Base-by-base conservation (phyloP, 2,113 vertebrate genomes). In the Cyprinodon variegatus region DNA sequence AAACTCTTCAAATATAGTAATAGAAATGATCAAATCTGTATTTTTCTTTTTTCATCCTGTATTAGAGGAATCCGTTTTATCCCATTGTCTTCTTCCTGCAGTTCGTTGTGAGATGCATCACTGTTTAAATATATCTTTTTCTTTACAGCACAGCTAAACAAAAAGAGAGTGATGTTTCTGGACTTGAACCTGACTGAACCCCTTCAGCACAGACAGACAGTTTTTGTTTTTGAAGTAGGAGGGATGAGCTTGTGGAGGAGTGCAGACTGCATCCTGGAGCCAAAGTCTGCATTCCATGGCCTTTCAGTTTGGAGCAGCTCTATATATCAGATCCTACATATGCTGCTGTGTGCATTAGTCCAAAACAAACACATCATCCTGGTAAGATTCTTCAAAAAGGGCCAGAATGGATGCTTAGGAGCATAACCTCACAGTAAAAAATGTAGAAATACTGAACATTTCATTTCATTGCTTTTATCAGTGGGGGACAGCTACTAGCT, bases 291-390 rank as follows among this genome's bases (percentile, higher is more conserved):
- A 88, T 89, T 88, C 90, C 89, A 57, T 67, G 0, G 77, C 79
- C 73, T 74, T 66, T 78, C 82, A 81, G 11, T 60, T 43, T 46
- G 68, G 93, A 93, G 94, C 77, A 81, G 89, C 87, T 95, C 94
- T 90, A 96, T 96, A 85, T 90, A 84, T 83, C 90, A 90, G 92
- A 93, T 90, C 88, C 82, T 82, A 82, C 92, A 89, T 87, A 71
- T 22, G 9, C 60, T 40, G 71, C 5, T 3, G 3, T 2, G 7
- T 0, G 4, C 63, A 29, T 29, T 29, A 29, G 29, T 29, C 29
- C 29, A 29, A 29, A 29, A 29, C 29, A 29, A 29, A 29, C 29
- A 29, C 29, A 29, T 29, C 29, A 29, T 29, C 29, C 29, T 29
- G 29, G 29, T 29, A 29, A 29, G 29, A 29, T 29, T 29, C 29